Evolutionary conservation across 2,888 invertebrate genomes (phyloP).

Genomic region (Rugalucina vietnamica): DNA sequence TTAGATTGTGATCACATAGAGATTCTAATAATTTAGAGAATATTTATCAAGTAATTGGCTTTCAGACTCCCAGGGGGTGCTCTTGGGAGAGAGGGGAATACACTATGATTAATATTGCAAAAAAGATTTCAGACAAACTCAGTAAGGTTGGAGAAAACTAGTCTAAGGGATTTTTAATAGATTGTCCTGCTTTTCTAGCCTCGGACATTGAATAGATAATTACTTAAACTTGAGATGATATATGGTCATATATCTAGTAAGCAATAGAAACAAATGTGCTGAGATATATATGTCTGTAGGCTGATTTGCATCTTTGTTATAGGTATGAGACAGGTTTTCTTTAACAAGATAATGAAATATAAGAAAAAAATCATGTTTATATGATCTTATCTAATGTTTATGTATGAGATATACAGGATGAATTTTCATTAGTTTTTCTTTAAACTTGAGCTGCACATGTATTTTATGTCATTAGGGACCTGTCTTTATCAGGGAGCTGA

Average conservation of each 20-base stretch:
- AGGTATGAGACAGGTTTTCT: no score
- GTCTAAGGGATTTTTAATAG: no score
- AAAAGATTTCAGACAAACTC: no score
- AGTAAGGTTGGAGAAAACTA: no score
- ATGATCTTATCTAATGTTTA: background rate
- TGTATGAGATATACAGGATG: background rate
- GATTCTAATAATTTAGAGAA: background rate
- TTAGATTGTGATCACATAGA: background rate
- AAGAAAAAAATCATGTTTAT: background rate
- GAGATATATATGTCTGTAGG: no score
- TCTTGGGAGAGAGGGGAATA: background rate
- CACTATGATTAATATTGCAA: background rate
- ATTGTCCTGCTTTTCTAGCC: no score
- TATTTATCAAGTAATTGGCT: constrained; percentile 13
- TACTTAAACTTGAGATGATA: no score
- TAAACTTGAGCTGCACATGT: background rate
- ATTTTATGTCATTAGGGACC: background rate
- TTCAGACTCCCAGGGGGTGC: background rate
- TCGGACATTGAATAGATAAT: no score
- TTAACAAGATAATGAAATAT: background rate
- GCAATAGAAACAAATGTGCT: no score
- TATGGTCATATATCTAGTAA: no score
- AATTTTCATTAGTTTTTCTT: background rate
- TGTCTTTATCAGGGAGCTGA: no score
- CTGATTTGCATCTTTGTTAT: no score